Evolutionary conservation across 2,888 invertebrate genomes (phyloP), one percentile per base, ranked within the genome.

Genomic region (Catotricha subobsoleta): DNA sequence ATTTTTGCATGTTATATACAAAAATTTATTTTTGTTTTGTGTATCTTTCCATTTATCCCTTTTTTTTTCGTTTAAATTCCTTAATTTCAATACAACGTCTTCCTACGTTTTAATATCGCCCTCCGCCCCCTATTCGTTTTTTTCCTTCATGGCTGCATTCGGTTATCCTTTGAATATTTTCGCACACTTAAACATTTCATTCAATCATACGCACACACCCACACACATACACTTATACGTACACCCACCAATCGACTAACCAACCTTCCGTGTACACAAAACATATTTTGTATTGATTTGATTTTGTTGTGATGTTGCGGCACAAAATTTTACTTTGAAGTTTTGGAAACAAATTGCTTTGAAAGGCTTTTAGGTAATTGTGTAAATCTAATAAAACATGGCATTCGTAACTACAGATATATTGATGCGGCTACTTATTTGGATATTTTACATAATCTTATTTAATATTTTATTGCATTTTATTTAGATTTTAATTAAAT

Each of bases 291-390:
- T n/a, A n/a, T n/a, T n/a, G n/a, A n/a, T n/a, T n/a, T n/a, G n/a
- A n/a, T n/a, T n/a, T n/a, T n/a, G n/a, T n/a, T n/a, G n/a, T n/a
- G n/a, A n/a, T n/a, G n/a, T n/a, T n/a, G n/a, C n/a, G n/a, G n/a
- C n/a, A n/a, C n/a, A n/a, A n/a, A n/a, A n/a, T n/a, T n/a, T n/a
- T n/a, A 39, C 13, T 18, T 28, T 27, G 25, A 25, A 62, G 62
- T 56, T 48, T 52, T 62, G 50, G 60, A 60, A 47, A 55, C 55
- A 43, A 51, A 56, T 46, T 57, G 58, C 51, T 61, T 62, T 54
- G 61, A 59, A 48, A 56, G 60, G 46, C 53, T 62, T 42, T 45
- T 62, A 51, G 58, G 61, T 42, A 55, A 54, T 50, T 59, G 59
- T 49, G 52, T 51, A 46, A 49, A 54, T 45, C 49, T 60, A 45